These are phyloP conservation scores for Macaca fascicularis DNA, from an alignment of 2,113 vertebrate genomes.

Conservation along the genomic window DNA sequence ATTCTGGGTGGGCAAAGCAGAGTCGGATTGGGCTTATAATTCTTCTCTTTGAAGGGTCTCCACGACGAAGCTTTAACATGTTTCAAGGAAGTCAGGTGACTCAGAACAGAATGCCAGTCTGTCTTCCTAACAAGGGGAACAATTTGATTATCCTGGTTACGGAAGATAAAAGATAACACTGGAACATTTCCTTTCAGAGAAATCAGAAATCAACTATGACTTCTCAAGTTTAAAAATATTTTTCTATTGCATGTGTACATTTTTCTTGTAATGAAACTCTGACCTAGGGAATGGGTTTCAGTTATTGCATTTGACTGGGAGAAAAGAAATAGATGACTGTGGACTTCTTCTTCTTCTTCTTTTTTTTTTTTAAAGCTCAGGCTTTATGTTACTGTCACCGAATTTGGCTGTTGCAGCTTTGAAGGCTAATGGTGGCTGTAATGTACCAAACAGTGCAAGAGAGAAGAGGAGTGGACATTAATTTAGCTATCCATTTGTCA, in stretches of 20 bases:
- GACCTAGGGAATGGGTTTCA: constrained; percentile 73
- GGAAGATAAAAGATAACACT: background rate
- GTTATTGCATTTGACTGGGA: constrained; percentile 38
- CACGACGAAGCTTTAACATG: background rate
- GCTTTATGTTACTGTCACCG: constrained; percentile 62
- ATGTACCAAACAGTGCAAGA: constrained; percentile 52
- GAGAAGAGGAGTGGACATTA: constrained; percentile 65
- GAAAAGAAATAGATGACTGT: constrained; percentile 14
- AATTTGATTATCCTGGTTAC: background rate
- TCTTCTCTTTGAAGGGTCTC: background rate
- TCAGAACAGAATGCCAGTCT: background rate
- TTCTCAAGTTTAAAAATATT: constrained; percentile 61
- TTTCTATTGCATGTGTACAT: constrained; percentile 50
- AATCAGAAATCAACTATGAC: constrained; percentile 67
- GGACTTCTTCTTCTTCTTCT: background rate
- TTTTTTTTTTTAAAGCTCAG: background rate
- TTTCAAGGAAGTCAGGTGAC: background rate
- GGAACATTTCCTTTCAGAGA: background rate
- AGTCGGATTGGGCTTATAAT: rapidly evolving
- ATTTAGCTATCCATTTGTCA: constrained; percentile 76
- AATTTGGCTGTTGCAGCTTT: constrained; percentile 70
- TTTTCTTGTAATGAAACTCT: constrained; percentile 75
- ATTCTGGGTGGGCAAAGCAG: background rate
- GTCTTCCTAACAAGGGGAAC: background rate
- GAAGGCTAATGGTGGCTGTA: constrained; percentile 74